Evolutionary conservation across 2,888 invertebrate species (phyloP).

Genomic region (Halocaridina rubra): DNA sequence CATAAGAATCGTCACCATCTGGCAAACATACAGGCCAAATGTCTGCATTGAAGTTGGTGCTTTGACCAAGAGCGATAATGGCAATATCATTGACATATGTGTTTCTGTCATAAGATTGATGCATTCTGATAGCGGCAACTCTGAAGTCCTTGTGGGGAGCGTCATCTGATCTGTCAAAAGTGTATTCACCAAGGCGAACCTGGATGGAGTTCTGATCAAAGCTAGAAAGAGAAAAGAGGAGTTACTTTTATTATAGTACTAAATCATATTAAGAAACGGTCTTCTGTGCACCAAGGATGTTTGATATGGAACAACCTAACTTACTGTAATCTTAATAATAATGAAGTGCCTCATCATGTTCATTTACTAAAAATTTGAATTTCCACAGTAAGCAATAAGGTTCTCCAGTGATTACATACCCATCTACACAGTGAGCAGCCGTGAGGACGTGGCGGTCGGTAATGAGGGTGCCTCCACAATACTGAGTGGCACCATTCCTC

Average conservation of each 20-base stretch:
- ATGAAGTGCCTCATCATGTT: too few species aligned
- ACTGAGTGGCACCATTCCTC: slow-evolving; percentile 73
- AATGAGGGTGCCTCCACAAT: slow-evolving; percentile 85
- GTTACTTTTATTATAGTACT: too few species aligned
- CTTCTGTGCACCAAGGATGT: too few species aligned
- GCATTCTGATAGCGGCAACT: slow-evolving; percentile 13
- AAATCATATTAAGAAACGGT: too few species aligned
- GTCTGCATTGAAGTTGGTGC: slow-evolving; percentile 71
- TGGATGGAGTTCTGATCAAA: slow-evolving; percentile 72
- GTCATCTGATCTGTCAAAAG: slow-evolving; percentile 72
- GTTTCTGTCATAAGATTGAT: slow-evolving; percentile 72
- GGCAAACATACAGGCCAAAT: slow-evolving; percentile 89
- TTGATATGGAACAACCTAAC: too few species aligned
- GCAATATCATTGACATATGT: slow-evolving; percentile 84
- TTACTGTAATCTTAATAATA: too few species aligned
- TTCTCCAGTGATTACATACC: too few species aligned
- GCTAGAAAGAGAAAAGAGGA: background rate
- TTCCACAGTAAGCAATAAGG: too few species aligned
- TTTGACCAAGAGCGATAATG: slow-evolving; percentile 70
- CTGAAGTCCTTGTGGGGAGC: slow-evolving; percentile 27
- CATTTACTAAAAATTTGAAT: too few species aligned
- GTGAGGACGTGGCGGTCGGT: slow-evolving; percentile 83
- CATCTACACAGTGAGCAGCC: slow-evolving; percentile 79
- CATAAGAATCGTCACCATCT: slow-evolving; percentile 71
- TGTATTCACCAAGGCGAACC: slow-evolving; percentile 85